Conservation (phyloP, 2,113 vertebrate genomes). For the Nannospalax galili region DNA sequence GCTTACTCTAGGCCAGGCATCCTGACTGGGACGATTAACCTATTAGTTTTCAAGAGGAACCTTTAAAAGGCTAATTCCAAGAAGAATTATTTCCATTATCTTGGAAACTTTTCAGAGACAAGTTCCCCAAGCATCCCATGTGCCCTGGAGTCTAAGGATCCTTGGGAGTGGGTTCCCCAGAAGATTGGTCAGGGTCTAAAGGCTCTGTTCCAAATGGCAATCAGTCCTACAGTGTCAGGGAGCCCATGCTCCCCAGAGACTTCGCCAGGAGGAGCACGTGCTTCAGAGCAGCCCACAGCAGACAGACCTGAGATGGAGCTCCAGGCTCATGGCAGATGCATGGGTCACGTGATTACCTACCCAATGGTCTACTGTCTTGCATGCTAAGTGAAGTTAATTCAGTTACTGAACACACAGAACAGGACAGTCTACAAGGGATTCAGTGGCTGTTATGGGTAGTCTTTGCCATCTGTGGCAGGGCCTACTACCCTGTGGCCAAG, state of each 20-base stretch:
- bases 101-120: background rate
- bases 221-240: background rate
- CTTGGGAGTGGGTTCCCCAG: background rate
- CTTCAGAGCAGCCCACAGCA: background rate
- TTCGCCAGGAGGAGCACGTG: background rate
- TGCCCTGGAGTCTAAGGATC: background rate
- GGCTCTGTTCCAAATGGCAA: background rate
- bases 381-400: background rate
- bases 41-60: background rate
- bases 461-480: background rate
- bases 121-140: background rate
- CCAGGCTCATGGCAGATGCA: background rate
- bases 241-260: background rate
- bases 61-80: slow-evolving; percentile 26
- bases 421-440: background rate
- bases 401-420: background rate
- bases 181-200: background rate
- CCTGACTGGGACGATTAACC: background rate
- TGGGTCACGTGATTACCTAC: background rate
- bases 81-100: background rate
- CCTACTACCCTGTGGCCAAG: background rate
- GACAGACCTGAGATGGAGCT: too few species aligned
- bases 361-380: background rate
- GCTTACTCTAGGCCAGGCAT: background rate
- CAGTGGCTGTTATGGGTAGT: background rate